Conservation (phyloP, 2,888 invertebrate genomes). For the Diadromus collaris region DNA sequence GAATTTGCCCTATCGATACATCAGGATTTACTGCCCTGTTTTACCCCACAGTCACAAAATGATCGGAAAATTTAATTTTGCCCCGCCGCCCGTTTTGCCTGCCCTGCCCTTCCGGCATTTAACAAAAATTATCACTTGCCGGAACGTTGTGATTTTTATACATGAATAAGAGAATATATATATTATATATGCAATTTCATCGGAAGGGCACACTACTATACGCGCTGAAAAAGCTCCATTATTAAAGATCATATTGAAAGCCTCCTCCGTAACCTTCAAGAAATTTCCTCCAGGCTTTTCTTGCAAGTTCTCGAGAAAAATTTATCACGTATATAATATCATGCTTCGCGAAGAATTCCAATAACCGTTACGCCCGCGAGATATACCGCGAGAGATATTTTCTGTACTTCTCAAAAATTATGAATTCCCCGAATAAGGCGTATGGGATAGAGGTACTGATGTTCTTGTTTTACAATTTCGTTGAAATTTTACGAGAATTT, state of each 20-base stretch:
- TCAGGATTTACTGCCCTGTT: no score
- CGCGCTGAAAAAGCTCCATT: background rate
- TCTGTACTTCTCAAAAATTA: background rate
- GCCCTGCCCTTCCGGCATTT: no score
- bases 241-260: constrained; percentile 5
- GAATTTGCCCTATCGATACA: no score
- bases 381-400: background rate
- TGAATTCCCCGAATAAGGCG: background rate
- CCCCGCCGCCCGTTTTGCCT: no score
- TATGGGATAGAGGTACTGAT: background rate
- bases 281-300: background rate
- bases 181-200: background rate
- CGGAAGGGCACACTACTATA: background rate
- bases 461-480: background rate
- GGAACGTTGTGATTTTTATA: background rate
- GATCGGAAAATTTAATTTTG: no score
- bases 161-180: no score
- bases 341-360: constrained; percentile 12
- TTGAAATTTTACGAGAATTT: background rate
- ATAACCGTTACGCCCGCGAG: background rate
- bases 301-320: background rate
- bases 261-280: background rate
- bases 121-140: background rate
- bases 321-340: background rate
- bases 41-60: no score